phyloP scores from a whole-genome alignment of 2,888 invertebrate species.

The Oithona nana region DNA sequence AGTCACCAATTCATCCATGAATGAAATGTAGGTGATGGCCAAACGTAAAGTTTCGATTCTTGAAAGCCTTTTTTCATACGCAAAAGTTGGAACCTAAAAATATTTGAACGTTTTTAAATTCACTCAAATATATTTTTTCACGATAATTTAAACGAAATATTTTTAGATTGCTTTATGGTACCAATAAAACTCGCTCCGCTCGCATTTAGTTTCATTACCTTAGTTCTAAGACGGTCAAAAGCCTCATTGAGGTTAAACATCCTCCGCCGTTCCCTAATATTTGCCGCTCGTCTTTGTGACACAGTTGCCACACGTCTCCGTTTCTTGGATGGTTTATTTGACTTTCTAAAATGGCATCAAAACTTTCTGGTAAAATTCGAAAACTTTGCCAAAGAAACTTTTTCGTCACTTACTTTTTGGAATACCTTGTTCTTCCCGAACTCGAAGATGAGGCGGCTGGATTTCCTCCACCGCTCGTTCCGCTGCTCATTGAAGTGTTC shows the following conservation, averaged over 20 bases:
- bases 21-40: conserved; percentile 88
- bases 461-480: not conserved
- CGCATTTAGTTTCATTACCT: conserved; percentile 32
- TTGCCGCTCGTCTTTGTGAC: conserved; percentile 74
- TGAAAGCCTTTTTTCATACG: conserved; percentile 84
- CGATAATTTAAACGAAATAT: not conserved
- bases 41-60: conserved; percentile 82
- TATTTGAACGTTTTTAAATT: not conserved
- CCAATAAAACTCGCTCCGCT: too few species aligned
- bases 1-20: conserved; percentile 70
- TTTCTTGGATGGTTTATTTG: conserved; percentile 36
- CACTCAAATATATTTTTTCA: not conserved
- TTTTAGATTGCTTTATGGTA: not conserved
- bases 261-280: conserved; percentile 75
- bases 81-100: conserved; percentile 62
- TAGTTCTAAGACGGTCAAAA: conserved; percentile 73
- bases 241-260: conserved; percentile 95
- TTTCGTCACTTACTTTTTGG: not conserved
- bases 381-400: not conserved
- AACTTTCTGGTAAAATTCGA: too few species aligned
- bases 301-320: conserved; percentile 70
- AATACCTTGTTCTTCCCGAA: not conserved
- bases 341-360: not conserved
- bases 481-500: not conserved
- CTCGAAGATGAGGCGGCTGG: not conserved